phyloP scores from a whole-genome alignment of 2,113 vertebrate species.

The Chiloscyllium plagiosum region DNA sequence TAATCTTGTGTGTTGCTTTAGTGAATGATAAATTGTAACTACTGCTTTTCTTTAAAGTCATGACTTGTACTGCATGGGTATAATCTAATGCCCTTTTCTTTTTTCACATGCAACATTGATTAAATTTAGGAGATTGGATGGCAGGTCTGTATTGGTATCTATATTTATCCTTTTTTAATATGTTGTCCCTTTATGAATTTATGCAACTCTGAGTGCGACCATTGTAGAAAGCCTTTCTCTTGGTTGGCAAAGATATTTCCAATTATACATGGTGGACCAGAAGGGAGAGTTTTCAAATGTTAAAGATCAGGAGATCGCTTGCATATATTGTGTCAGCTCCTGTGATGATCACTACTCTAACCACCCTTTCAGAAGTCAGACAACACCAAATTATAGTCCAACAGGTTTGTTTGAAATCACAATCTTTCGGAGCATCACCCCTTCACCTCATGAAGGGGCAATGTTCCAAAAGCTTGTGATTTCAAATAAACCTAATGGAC shows the following conservation, averaged over 20 bases:
- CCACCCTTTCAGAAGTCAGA: not conserved
- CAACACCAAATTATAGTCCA: too few relatives aligned
- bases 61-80: not conserved
- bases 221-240: not conserved
- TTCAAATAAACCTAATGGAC: too few relatives aligned
- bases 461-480: too few relatives aligned
- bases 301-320: not conserved
- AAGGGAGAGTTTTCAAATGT: not conserved
- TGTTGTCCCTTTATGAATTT: not conserved
- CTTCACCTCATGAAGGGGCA: too few relatives aligned
- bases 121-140: slow-evolving; percentile 37
- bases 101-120: slow-evolving; percentile 36
- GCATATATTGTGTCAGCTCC: not conserved
- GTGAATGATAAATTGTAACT: not conserved
- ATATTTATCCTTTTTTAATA: not conserved
- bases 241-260: not conserved
- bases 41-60: too few relatives aligned
- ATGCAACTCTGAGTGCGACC: not conserved
- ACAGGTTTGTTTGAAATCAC: too few relatives aligned
- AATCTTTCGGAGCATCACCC: too few relatives aligned
- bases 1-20: not conserved
- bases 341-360: too few relatives aligned
- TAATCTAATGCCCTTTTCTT: slow-evolving; percentile 31
- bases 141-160: slow-evolving; percentile 23
- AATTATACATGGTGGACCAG: not conserved